Base-by-base conservation (phyloP, 2,797 vertebrate species). In the Tamandua tetradactyla region DNA sequence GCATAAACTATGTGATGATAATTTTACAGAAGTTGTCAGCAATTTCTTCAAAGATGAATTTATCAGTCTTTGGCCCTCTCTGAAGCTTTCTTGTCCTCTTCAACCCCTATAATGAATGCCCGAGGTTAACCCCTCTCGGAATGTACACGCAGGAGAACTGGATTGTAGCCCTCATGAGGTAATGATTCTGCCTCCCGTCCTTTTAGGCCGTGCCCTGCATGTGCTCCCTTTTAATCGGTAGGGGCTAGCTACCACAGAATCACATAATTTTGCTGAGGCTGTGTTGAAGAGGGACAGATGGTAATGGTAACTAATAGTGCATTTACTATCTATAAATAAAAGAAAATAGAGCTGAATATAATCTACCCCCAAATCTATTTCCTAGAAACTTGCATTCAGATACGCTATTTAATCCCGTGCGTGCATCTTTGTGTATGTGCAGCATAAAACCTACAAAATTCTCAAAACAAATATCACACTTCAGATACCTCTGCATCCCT, bases 311-410 rank as follows among this genome's bases (percentile, higher is more conserved):
- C 49, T 81, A 95, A 89, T 59, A 66, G 12, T 71, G 23, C 49
- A 64, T 93, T 89, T 78, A 85, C 79, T 80, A 25, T 90, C 47
- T 80, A 18, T 79, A 87, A 80, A 88, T 37, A 71, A 80, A 90
- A 92, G 66, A 94, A 92, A 87, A 85, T 62, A 68, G 14, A 93
- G 13, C 44, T 97, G 95, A 95, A 95, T 97, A 97, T 91, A 83
- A 95, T 97, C 91, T 96, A 68, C 27, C 81, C 74, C 91, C 89
- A 94, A 97, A 91, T 94, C 37, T 42, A 64, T 89, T 95, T 96
- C 55, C 94, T 49, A 96, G 79, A 93, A 95, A 93, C 27, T 87
- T 97, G 37, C 87, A 62, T 93, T 95, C 69, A 92, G 64, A 94
- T 87, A 97, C 37, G 4, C 93, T 97, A 90, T 80, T 89, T 86